These are phyloP conservation scores for Falco berigora DNA, from an alignment of 2,797 vertebrate genomes.

Conservation along the genomic window DNA sequence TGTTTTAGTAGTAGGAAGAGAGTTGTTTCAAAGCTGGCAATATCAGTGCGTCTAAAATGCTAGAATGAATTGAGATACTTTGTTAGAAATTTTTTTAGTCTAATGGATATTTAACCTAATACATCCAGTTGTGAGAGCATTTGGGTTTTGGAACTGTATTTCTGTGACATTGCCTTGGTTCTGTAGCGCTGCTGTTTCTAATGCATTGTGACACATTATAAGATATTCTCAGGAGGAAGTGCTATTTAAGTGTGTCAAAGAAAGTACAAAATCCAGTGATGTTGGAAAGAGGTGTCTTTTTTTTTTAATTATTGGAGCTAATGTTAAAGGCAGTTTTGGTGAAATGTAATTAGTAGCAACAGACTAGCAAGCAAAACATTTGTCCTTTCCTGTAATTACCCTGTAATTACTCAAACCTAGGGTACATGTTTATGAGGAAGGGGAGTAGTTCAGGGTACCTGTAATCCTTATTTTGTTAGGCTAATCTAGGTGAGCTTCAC, in stretches of 20 bases:
- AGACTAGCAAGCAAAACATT: neutral
- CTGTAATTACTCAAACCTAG: neutral
- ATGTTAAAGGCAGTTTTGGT: neutral
- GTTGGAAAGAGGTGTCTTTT: neutral
- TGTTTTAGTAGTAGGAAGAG: neutral
- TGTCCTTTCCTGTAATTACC: neutral
- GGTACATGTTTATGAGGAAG: neutral
- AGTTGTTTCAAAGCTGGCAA: neutral
- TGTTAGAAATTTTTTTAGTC: neutral
- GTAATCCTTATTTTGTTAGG: neutral
- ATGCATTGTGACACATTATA: neutral
- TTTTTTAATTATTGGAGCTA: neutral
- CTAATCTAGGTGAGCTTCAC: neutral
- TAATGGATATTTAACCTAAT: neutral
- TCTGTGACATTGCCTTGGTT: neutral
- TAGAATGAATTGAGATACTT: neutral
- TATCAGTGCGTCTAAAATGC: neutral
- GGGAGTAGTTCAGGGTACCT: neutral
- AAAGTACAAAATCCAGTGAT: neutral
- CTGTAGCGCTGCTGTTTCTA: neutral
- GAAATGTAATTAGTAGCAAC: neutral
- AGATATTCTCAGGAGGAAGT: neutral
- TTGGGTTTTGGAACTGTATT: neutral
- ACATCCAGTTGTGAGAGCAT: neutral
- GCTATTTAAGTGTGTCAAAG: neutral